Base-by-base conservation (phyloP, 2,888 invertebrate species). In the Platycheirus rosarum region DNA sequence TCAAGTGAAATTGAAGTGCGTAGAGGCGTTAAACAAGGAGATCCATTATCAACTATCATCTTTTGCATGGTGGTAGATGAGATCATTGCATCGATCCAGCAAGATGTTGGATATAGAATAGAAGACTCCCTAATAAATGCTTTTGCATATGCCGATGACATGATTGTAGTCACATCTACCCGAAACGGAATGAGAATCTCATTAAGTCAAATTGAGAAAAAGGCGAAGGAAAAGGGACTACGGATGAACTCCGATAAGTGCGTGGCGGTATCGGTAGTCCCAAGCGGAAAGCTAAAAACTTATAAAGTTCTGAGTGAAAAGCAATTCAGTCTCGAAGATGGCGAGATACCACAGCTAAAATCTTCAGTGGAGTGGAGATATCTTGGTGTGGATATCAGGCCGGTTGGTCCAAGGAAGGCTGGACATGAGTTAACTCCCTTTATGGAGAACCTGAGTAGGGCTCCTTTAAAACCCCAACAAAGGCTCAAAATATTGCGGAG, bases 281-380 rank as follows among this genome's bases (percentile, higher is more conserved):
- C 18, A 11, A 11, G 20, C 18, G 20, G 46, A 1, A 46, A 46
- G n/a, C 9, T 4, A 6, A 46, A 18, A n/a, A 46, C 46, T 2
- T 46, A 46, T n/a, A 46, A 46, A n/a, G 46, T 46, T 9, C 2
- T 46, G 46, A 46, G 46, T n/a, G 20, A 20, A 18, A 18, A 20
- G 11, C 46, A 46, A 9, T 46, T 46, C n/a, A 20, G 7, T 2
- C 14, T 46, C 0, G 20, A n/a, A 1, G 9, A 7, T 5, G 46
- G 46, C 3, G n/a, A 9, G 1, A 13, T 46, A 18, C 46, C 46
- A 1, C 46, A 46, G 23, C 16, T 48, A 1, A 0, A 5, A 2
- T 46, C 44, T 11, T 46, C 44, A 2, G 18, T 20, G 5, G 46
- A 46, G 11, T 46, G 23, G 23, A 23, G 6, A 23, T 23, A 23